Percentiles rank a stretch among this genome's conserved stretches.
phyloP scores from a whole-genome alignment of 2,888 invertebrate species.

The Oxytorus armatus region DNA sequence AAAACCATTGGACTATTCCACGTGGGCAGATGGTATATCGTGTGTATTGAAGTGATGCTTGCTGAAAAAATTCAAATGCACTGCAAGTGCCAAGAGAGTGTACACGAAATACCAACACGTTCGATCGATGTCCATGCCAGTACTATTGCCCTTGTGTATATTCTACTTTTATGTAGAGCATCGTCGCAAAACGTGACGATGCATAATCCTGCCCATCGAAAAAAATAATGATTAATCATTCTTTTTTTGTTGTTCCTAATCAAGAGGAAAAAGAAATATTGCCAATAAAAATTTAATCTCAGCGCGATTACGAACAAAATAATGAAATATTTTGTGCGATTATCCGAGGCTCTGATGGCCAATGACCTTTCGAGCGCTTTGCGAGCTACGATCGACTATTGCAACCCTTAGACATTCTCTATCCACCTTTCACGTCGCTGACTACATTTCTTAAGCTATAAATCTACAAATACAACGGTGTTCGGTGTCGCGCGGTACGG shows the following conservation, averaged over 20 bases:
- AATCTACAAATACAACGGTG: too few relatives aligned
- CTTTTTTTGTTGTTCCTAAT: not conserved
- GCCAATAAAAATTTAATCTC: not conserved
- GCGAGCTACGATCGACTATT: slow-evolving; percentile 9
- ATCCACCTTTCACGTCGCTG: slow-evolving; percentile 4
- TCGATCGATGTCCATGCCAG: slow-evolving; percentile 55
- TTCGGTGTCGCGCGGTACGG: too few relatives aligned
- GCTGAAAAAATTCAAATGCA: slow-evolving; percentile 37
- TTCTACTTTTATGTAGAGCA: slow-evolving; percentile 26
- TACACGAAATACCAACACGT: slow-evolving; percentile 31
- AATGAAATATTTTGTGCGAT: too few relatives aligned
- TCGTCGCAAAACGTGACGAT: slow-evolving; percentile 30
- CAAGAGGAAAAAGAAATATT: not conserved
- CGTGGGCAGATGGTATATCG: too few relatives aligned
- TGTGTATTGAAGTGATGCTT: too few relatives aligned
- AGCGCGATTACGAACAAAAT: not conserved
- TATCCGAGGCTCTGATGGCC: not conserved
- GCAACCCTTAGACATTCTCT: slow-evolving; percentile 27
- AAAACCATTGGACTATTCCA: too few relatives aligned
- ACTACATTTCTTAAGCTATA: not conserved
- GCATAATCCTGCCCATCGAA: not conserved
- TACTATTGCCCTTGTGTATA: slow-evolving; percentile 10
- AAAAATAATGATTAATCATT: slow-evolving; percentile 2
- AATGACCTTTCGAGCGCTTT: not conserved
- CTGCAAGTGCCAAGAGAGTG: slow-evolving; percentile 16